Base-by-base conservation (phyloP, 2,113 vertebrate genomes). In the Amphiprion ocellaris region DNA sequence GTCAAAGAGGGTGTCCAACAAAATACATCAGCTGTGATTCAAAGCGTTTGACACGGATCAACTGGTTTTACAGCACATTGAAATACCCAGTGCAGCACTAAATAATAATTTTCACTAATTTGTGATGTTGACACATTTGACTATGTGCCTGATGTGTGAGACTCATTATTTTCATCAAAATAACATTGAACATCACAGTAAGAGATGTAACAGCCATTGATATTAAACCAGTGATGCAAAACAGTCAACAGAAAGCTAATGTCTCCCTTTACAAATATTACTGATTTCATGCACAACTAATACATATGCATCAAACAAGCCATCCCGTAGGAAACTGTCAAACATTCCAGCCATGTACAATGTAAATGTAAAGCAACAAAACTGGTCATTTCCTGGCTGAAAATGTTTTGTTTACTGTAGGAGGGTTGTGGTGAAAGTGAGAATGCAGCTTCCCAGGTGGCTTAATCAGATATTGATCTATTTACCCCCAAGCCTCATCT, bases 391-490 rank as follows among this genome's bases (percentile, higher is more conserved):
- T 79, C 41, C 64, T 63, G 19, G 10, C 65, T 53, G 47, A 30
- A 66, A 39, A 24, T 55, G 19, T 4, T 79, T 64, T 62, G 58
- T 74, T 62, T 69, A 11, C 50, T 56, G 53, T 47, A 52, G 47
- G 28, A 52, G 50, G 30, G 14, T 30, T 55, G 2, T 63, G 12
- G 24, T 70, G 73, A 16, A 44, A 67, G 28, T 77, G 66, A 67
- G 63, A 73, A 58, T 44, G 37, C 41, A 64, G 59, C 76, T 75
- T 73, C 24, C 64, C 77, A 33, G 5, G 49, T 8, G 1, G 59
- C 70, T 92, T 90, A 85, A 91, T 91, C 86, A 69, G 71, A 77
- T 90, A 92, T 93, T 59, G 90, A 94, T 88, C 83, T 69, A 65
- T 91, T 80, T 87, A 80, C 69, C 50, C 46, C 47, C 53, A 64